Evolutionary conservation across 2,797 vertebrate genomes (phyloP).

Genomic region (Gymnothorax reevesii): DNA sequence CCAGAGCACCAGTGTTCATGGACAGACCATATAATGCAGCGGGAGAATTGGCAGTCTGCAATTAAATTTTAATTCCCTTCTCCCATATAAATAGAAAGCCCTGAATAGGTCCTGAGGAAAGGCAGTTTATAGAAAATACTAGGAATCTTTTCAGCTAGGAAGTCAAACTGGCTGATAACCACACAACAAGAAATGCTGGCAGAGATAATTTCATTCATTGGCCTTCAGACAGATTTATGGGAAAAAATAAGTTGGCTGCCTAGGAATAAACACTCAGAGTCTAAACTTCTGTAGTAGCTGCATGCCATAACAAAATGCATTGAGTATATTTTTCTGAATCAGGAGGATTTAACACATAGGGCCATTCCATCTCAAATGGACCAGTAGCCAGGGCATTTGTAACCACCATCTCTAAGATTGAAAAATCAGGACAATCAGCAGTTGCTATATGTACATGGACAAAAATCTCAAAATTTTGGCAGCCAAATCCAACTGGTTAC

Average conservation of each 20-base stretch:
- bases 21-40: not conserved
- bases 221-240: not conserved
- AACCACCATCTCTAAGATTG: too few species aligned
- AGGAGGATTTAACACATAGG: too few species aligned
- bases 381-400: too few species aligned
- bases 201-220: not conserved
- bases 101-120: not conserved
- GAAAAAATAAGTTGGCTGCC: not conserved
- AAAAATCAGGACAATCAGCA: too few species aligned
- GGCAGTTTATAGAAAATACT: not conserved
- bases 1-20: not conserved
- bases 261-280: not conserved
- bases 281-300: not conserved
- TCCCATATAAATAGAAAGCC: not conserved
- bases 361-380: too few species aligned
- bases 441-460: too few species aligned
- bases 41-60: not conserved
- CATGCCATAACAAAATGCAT: not conserved
- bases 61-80: not conserved
- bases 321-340: too few species aligned
- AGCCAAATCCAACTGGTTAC: too few species aligned
- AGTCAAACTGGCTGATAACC: not conserved
- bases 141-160: not conserved
- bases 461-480: too few species aligned
- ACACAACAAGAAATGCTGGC: constrained; percentile 13